phyloP scores from a whole-genome alignment of 2,888 invertebrate species.

The Ochropleura plecta region DNA sequence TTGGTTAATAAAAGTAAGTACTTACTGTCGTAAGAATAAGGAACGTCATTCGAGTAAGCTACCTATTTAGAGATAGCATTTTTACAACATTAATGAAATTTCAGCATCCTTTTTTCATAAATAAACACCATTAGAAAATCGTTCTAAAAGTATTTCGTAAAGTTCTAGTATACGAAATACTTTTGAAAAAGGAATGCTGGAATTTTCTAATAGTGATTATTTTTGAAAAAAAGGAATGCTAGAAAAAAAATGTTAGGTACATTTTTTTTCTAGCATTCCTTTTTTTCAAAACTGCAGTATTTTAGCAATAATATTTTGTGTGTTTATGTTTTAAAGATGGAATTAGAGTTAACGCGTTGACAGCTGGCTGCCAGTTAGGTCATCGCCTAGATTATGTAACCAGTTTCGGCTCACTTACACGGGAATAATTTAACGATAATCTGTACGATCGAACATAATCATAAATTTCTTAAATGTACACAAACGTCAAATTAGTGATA shows the following conservation, averaged over 20 bases:
- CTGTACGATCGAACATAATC: constrained; percentile 39
- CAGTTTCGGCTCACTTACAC: constrained; percentile 24
- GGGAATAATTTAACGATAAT: constrained; percentile 45
- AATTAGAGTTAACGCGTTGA: constrained; percentile 8
- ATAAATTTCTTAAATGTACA: constrained; percentile 23
- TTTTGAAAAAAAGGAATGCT: no score
- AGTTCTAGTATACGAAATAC: not conserved
- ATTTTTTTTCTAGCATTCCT: no score
- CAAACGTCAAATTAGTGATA: constrained; percentile 38
- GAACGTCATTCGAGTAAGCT: not conserved
- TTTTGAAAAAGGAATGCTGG: no score
- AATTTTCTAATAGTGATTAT: no score
- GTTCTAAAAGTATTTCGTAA: not conserved
- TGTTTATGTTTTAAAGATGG: constrained; percentile 10
- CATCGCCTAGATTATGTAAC: constrained; percentile 37
- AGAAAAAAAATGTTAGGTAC: no score
- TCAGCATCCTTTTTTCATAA: not conserved
- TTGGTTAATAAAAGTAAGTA: not conserved
- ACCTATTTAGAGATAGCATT: not conserved
- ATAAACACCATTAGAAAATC: not conserved
- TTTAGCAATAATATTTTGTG: not conserved
- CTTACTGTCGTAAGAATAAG: not conserved
- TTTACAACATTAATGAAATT: not conserved
- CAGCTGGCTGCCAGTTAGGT: constrained; percentile 27
- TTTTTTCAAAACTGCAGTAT: not conserved